Conservation (phyloP, 2,113 vertebrate genomes). For the Callithrix jacchus region DNA sequence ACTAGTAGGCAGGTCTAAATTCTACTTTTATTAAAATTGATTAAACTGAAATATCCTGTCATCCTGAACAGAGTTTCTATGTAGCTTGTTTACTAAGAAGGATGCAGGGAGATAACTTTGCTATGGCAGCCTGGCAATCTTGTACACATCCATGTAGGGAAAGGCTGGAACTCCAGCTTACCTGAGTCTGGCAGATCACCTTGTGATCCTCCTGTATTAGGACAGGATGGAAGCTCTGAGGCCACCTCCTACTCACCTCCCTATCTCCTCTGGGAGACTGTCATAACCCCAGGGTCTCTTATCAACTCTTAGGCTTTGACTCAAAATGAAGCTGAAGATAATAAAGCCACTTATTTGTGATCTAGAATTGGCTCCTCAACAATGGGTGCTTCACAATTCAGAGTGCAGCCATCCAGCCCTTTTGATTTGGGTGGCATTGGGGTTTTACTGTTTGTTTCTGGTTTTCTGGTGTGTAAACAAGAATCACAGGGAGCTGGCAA, state of each 20-base stretch:
- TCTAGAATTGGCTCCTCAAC: background rate
- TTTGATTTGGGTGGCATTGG: background rate
- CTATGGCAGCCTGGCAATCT: rapidly evolving
- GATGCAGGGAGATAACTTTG: background rate
- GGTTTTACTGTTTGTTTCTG: background rate
- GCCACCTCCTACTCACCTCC: background rate
- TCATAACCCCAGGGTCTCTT: background rate
- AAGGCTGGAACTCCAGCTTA: background rate
- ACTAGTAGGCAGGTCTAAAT: background rate
- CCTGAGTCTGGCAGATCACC: background rate
- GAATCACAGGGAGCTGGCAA: background rate
- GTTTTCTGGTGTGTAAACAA: background rate
- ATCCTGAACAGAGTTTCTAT: background rate
- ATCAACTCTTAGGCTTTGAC: background rate
- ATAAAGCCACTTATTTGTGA: background rate
- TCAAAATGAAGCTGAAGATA: background rate
- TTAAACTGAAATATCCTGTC: background rate
- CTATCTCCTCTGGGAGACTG: background rate
- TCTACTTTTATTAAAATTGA: background rate
- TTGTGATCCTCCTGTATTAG: no score
- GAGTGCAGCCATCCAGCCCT: background rate
- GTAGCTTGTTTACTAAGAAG: background rate
- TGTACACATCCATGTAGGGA: background rate
- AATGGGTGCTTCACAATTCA: background rate
- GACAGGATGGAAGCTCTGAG: background rate